phyloP scores from a whole-genome alignment of 2,113 vertebrate genomes.

The Chrysochloris asiatica region DNA sequence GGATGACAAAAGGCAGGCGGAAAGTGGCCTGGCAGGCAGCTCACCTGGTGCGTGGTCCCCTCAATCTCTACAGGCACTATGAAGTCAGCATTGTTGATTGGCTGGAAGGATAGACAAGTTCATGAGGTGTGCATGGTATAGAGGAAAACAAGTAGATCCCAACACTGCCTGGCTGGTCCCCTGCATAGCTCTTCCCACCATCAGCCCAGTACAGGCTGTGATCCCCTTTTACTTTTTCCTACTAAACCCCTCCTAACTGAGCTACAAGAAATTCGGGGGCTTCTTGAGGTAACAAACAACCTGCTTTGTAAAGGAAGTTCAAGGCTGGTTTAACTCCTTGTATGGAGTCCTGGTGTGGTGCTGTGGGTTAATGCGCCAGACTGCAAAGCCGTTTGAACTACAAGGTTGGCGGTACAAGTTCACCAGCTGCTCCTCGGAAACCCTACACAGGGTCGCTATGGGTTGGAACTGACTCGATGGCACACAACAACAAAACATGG shows the following conservation, averaged over 20 bases:
- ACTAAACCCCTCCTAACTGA: neutral
- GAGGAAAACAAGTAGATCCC: neutral
- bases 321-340: neutral
- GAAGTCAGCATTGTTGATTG: constrained; percentile 96
- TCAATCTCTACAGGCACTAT: constrained; percentile 96
- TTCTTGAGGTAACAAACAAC: neutral
- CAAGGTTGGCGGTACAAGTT: too few relatives aligned
- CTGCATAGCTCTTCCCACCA: neutral
- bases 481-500: too few relatives aligned
- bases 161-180: neutral
- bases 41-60: constrained; percentile 95
- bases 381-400: too few relatives aligned
- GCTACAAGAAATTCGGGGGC: neutral
- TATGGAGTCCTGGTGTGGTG: neutral
- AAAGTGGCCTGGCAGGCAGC: neutral
- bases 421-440: too few relatives aligned
- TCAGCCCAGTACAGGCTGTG: too few relatives aligned
- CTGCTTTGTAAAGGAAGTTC: neutral
- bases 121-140: neutral
- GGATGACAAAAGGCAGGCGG: too few relatives aligned
- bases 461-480: too few relatives aligned
- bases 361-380: too few relatives aligned
- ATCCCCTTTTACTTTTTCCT: neutral
- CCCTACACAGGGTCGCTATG: too few relatives aligned
- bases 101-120: constrained; percentile 83